Base-by-base conservation (phyloP, 2,113 vertebrate genomes). In the Pluvialis apricaria region DNA sequence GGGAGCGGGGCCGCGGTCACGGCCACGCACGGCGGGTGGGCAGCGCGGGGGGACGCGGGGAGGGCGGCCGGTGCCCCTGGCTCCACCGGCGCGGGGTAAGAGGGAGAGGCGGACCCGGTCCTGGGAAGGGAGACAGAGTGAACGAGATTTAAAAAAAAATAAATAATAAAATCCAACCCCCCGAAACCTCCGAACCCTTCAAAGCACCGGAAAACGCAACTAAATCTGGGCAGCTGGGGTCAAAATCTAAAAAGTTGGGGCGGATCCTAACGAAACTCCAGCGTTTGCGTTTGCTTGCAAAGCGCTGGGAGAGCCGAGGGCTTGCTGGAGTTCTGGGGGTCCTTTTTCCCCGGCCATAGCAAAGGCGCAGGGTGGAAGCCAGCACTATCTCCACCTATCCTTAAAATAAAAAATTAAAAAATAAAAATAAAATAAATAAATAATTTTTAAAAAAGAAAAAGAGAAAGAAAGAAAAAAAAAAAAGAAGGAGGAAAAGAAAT, bases 401-500 rank as follows among this genome's bases (percentile, higher is more conserved):
- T 54, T 40, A 32, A 81, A 61, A 80, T 45, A 40, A 13, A 47
- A 24, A 14, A 5, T 21, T 49, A 47, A 6, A 8, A 10, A 8
- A 12, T 9, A 4, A 57, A 34, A 42, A 42, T 42, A 42, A 42
- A 13, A 42, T 42, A 42, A 42, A 42, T 49, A 20, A 20, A 18
- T 49, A 20, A 20, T 14, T 21, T 21, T 49, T 20, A 49, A 42
- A 3, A 11, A 6, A 31, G 9, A 6, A n/a, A 24, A 4, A 13
- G 19, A 54, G 3, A 15, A 8, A 19, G 19, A 28, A 3, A 26
- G 3, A 54, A 34, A 1, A 0, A 13, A 9, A 17, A 8, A 7
- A 9, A 6, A 14, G 4, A 5, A 20, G 1, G 6, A 18, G 1
- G 6, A 18, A 47, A 36, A 11, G 0, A 64, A n/a, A 13, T 51